Evolutionary conservation across 2,797 vertebrate genomes (phyloP).

Genomic region (Darevskia mixta): DNA sequence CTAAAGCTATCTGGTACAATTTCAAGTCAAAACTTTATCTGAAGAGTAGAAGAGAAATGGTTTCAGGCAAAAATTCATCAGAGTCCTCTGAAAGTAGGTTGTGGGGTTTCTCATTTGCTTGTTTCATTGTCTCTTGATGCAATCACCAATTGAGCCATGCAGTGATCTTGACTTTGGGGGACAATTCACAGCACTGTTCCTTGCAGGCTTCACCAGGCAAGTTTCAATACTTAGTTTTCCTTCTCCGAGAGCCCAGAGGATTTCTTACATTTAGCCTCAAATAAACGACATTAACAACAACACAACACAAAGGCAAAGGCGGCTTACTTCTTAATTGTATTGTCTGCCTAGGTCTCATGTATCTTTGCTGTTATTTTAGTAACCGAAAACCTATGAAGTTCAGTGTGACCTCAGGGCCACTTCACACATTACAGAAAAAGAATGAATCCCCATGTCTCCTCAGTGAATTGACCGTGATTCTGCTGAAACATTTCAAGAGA

Average conservation of each 20-base stretch:
- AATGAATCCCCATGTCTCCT: neutral
- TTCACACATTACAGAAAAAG: neutral
- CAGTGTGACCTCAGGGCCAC: neutral
- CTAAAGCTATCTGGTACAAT: slow-evolving; percentile 8
- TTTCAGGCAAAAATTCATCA: slow-evolving; percentile 40
- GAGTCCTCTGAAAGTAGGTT: slow-evolving; percentile 23
- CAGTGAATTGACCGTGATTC: neutral
- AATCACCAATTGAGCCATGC: slow-evolving; percentile 8
- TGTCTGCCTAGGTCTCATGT: neutral
- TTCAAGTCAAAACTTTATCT: slow-evolving; percentile 40
- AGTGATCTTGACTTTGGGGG: slow-evolving; percentile 38
- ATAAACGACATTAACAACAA: neutral
- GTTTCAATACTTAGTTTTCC: slow-evolving; percentile 20
- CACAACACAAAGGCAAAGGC: neutral
- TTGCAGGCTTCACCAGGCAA: neutral
- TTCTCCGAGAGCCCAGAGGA: slow-evolving; percentile 32
- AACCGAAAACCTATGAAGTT: slow-evolving; percentile 9
- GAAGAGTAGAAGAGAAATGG: slow-evolving; percentile 39
- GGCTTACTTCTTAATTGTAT: slow-evolving; percentile 8
- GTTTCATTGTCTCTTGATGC: slow-evolving; percentile 33
- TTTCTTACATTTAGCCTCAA: neutral
- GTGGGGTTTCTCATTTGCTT: slow-evolving; percentile 30
- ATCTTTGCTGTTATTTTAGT: slow-evolving; percentile 18
- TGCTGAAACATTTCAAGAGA: neutral
- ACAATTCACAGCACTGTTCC: slow-evolving; percentile 35